These are phyloP conservation scores for Anhinga rufa DNA, from an alignment of 2,113 vertebrate species.

Conservation along the genomic window DNA sequence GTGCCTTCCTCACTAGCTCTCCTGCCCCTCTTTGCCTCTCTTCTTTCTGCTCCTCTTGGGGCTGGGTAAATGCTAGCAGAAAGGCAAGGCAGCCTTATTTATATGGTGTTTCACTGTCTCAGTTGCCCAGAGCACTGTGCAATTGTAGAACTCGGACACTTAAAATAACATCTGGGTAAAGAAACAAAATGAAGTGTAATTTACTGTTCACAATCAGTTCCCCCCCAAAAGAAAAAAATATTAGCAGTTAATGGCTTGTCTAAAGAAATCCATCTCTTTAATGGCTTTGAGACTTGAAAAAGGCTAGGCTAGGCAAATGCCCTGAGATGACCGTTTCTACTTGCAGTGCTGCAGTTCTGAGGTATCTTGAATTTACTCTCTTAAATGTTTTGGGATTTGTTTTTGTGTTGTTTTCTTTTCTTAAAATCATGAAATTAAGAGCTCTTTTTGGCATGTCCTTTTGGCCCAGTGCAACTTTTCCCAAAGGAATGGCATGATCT, in stretches of 20 bases:
- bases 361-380: neutral
- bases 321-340: neutral
- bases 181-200: neutral
- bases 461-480: neutral
- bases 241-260: neutral
- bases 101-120: neutral
- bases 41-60: neutral
- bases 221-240: neutral
- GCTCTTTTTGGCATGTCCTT: neutral
- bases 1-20: neutral
- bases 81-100: neutral
- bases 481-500: neutral
- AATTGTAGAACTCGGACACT: neutral
- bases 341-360: neutral
- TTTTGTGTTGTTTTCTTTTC: neutral
- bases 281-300: neutral
- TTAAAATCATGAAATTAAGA: neutral
- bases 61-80: neutral
- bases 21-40: neutral
- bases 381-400: neutral
- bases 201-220: neutral
- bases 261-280: neutral
- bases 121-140: neutral
- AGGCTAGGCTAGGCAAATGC: neutral
- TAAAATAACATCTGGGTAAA: slow-evolving; percentile 23